Evolutionary conservation across 2,888 invertebrate genomes (phyloP).

Genomic region (Cosmopolites sordidus): DNA sequence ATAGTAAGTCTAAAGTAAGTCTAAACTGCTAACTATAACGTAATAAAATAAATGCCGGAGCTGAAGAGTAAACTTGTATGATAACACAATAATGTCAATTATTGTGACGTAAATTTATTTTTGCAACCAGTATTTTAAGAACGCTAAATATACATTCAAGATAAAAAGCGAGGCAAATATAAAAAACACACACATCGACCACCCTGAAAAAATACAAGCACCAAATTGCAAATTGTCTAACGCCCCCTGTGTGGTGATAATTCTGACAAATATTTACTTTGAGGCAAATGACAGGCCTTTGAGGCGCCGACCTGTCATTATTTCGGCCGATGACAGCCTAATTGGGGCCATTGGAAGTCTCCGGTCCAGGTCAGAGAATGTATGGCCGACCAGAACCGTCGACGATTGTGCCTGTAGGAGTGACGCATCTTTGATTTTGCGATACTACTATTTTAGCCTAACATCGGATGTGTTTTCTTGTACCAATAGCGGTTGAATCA

Average conservation of each 20-base stretch:
- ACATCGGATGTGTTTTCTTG: too few relatives aligned
- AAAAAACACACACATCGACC: not conserved
- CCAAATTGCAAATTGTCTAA: conserved; percentile 13
- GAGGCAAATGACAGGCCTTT: conserved; percentile 10
- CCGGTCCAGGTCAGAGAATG: conserved; percentile 1
- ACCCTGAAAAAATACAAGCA: not conserved
- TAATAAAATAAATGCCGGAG: too few relatives aligned
- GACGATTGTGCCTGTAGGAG: not conserved
- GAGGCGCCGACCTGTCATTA: conserved; percentile 15
- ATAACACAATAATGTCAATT: too few relatives aligned
- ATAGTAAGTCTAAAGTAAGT: too few relatives aligned
- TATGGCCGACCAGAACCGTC: not conserved
- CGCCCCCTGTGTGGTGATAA: conserved; percentile 9
- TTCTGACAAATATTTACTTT: conserved; percentile 15
- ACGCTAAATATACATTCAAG: too few relatives aligned
- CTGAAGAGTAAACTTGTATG: too few relatives aligned
- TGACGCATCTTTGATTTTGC: not conserved
- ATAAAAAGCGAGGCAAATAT: too few relatives aligned
- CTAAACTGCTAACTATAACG: too few relatives aligned
- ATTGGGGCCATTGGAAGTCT: conserved; percentile 5
- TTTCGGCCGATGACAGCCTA: conserved; percentile 13
- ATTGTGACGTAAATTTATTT: too few relatives aligned
- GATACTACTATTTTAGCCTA: not conserved
- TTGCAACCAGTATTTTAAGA: too few relatives aligned
- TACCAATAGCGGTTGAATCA: too few relatives aligned